Conservation (phyloP, 1,140 invertebrate species). For the Sarcophaga peregrina region DNA sequence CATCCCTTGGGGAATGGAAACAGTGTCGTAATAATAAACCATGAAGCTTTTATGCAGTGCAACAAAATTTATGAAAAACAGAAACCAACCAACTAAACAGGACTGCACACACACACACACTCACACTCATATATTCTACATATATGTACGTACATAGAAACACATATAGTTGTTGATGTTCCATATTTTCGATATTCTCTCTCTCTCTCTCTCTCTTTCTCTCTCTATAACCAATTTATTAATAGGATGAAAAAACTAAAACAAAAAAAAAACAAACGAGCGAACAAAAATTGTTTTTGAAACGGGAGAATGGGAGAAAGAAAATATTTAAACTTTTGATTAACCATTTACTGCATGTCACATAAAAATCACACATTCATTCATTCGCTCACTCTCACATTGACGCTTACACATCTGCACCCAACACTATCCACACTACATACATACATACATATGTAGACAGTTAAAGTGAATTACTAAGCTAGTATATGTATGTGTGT, state of each 20-base stretch:
- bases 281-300: too few relatives aligned
- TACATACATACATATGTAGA: not conserved
- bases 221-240: conserved; percentile 11
- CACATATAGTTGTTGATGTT: too few relatives aligned
- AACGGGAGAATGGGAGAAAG: not conserved
- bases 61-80: conserved; percentile 7
- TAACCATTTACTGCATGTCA: conserved; percentile 9
- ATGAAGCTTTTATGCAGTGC: conserved; percentile 14
- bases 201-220: not conserved
- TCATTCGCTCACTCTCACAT: too few relatives aligned
- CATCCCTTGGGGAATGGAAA: not conserved
- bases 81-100: not conserved
- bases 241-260: not conserved
- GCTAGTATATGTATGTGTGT: too few relatives aligned
- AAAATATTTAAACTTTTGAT: conserved; percentile 2
- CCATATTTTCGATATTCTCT: not conserved
- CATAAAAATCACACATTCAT: not conserved
- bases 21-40: not conserved
- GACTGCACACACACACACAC: too few relatives aligned
- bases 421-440: not conserved
- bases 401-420: not conserved
- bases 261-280: not conserved
- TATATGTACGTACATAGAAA: too few relatives aligned
- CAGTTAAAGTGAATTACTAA: too few relatives aligned
- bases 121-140: too few relatives aligned